phyloP scores from a whole-genome alignment of 37 sponge, comb jelly and placozoan species.

The Bolinopsis microptera region DNA sequence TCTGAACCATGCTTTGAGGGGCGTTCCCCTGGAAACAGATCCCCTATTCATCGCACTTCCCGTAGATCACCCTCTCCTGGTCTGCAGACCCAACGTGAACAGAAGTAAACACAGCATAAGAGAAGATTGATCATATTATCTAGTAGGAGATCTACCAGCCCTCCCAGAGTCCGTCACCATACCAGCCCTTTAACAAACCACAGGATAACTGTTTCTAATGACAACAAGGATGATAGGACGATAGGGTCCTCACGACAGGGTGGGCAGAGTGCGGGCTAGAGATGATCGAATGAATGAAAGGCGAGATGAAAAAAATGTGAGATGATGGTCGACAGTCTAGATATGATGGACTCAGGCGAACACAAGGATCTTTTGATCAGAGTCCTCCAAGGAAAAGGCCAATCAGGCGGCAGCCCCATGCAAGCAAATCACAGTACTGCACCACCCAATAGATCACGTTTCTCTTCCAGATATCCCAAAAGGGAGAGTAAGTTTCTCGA shows the following conservation, averaged over 20 bases:
- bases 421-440: no score
- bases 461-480: neutral
- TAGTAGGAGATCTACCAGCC: neutral
- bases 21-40: neutral
- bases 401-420: neutral
- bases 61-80: neutral
- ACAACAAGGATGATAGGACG: neutral
- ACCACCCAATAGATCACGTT: neutral
- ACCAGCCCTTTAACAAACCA: neutral
- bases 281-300: neutral
- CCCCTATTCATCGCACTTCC: neutral
- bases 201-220: neutral
- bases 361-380: neutral
- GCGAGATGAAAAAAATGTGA: neutral
- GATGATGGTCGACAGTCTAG: neutral
- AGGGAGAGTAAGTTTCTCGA: no score
- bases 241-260: neutral
- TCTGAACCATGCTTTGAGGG: neutral
- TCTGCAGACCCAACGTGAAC: neutral
- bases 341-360: neutral
- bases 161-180: neutral
- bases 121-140: neutral
- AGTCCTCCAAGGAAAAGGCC: conserved; percentile 42
- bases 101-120: neutral
- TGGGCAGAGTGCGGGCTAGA: no score